Percentiles rank a stretch among this genome's conserved stretches.
phyloP scores from a whole-genome alignment of 2,888 invertebrate species.

The Sinotaia quadrata region DNA sequence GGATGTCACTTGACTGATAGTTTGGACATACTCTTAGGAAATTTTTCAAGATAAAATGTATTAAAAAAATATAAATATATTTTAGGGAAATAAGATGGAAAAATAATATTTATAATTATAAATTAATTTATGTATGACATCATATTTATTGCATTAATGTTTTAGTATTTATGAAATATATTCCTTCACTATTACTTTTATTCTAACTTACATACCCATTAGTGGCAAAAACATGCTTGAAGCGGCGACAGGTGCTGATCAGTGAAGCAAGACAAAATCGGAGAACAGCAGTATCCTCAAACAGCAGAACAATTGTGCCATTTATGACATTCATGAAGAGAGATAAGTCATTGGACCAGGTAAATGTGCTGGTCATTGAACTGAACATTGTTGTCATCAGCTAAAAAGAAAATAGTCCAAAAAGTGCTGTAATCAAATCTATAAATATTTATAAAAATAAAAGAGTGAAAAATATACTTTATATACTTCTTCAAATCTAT shows the following conservation, averaged over 20 bases:
- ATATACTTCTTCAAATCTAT: background rate
- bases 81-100: too few relatives aligned
- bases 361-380: slow-evolving; percentile 97
- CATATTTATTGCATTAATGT: too few relatives aligned
- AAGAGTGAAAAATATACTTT: background rate
- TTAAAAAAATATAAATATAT: too few relatives aligned
- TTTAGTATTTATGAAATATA: too few relatives aligned
- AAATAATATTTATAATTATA: too few relatives aligned
- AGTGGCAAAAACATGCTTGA: slow-evolving; percentile 98
- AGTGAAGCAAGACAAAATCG: slow-evolving; percentile 97
- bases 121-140: too few relatives aligned
- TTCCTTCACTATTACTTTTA: too few relatives aligned
- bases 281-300: slow-evolving; percentile 95
- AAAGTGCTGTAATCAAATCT: too few relatives aligned
- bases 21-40: too few relatives aligned
- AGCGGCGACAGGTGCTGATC: slow-evolving; percentile 90
- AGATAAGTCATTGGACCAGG: slow-evolving; percentile 96
- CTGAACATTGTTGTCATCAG: slow-evolving; percentile 96
- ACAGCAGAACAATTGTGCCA: slow-evolving; percentile 95
- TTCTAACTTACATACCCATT: slow-evolving; percentile 83
- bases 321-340: slow-evolving; percentile 97
- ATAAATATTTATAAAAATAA: too few relatives aligned
- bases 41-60: too few relatives aligned
- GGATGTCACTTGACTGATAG: too few relatives aligned
- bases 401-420: slow-evolving; percentile 64